A percentile compares a stretch with the other conserved stretches of the same genome.
Evolutionary conservation across 2,113 vertebrate species (phyloP).

Genomic region (Zapus hudsonius): DNA sequence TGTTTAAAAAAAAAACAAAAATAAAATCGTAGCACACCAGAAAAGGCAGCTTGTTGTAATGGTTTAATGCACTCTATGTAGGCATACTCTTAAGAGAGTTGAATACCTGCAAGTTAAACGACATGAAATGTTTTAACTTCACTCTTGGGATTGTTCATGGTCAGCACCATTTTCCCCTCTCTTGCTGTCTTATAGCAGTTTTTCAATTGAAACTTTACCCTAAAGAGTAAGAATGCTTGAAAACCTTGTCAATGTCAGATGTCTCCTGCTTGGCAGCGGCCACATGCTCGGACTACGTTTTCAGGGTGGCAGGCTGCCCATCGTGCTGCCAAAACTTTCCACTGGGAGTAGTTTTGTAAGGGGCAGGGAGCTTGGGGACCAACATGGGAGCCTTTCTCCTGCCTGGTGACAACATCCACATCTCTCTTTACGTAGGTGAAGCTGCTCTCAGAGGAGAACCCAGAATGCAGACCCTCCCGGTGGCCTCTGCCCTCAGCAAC

Average conservation of each 20-base stretch:
- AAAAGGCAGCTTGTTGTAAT: neutral
- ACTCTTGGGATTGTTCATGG: conserved; percentile 22
- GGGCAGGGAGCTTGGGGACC: neutral
- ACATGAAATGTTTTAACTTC: conserved; percentile 30
- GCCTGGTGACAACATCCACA: neutral
- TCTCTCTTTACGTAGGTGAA: conserved; percentile 88
- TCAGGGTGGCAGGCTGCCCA: neutral
- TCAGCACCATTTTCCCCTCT: neutral
- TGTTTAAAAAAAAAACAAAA: neutral
- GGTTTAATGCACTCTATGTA: conserved; percentile 24
- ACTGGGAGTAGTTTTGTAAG: neutral
- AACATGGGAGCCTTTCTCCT: neutral
- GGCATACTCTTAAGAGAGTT: neutral
- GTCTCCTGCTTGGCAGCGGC: neutral
- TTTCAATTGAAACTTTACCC: conserved; percentile 65
- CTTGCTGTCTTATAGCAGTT: neutral
- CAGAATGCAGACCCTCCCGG: conserved; percentile 94
- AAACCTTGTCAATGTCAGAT: neutral
- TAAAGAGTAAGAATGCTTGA: conserved; percentile 57
- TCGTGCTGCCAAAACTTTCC: conserved; percentile 5
- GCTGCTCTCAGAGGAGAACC: conserved; percentile 95
- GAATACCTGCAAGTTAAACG: neutral
- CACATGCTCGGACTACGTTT: fast-evolving
- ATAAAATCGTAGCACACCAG: conserved; percentile 7
- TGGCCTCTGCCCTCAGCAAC: conserved; percentile 90